These are phyloP conservation scores for Grus americana DNA, from an alignment of 2,113 vertebrate genomes.

Conservation along the genomic window DNA sequence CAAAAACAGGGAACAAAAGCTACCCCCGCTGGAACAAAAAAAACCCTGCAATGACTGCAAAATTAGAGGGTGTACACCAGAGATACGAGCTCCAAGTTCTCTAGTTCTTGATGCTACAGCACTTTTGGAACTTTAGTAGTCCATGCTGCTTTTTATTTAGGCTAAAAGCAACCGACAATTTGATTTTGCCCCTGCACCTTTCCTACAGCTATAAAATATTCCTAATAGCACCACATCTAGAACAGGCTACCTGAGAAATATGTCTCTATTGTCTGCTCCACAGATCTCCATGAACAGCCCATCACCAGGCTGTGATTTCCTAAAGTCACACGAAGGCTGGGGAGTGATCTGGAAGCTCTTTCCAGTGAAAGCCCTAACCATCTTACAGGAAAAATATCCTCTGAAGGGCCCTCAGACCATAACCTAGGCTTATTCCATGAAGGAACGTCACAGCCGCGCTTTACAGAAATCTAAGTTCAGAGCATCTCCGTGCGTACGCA, in stretches of 20 bases:
- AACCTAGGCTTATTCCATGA: neutral
- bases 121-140: neutral
- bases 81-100: neutral
- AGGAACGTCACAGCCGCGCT: fast-evolving
- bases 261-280: neutral
- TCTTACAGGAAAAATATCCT: neutral
- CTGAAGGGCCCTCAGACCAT: neutral
- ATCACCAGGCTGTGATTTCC: neutral
- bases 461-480: neutral
- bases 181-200: neutral
- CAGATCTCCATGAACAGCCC: neutral
- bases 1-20: neutral
- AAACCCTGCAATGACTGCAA: neutral
- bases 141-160: neutral
- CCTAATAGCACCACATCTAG: neutral
- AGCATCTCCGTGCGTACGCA: fast-evolving
- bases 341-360: neutral
- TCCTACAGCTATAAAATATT: neutral
- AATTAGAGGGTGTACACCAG: neutral
- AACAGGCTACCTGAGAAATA: neutral
- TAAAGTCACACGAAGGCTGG: neutral
- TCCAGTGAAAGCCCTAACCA: neutral
- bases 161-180: neutral
- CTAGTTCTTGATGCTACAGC: neutral
- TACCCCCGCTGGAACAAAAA: neutral